Evolutionary conservation across 2,113 vertebrate genomes (phyloP), one percentile per base, ranked within the genome.

Genomic region (Sebastes fasciatus): DNA sequence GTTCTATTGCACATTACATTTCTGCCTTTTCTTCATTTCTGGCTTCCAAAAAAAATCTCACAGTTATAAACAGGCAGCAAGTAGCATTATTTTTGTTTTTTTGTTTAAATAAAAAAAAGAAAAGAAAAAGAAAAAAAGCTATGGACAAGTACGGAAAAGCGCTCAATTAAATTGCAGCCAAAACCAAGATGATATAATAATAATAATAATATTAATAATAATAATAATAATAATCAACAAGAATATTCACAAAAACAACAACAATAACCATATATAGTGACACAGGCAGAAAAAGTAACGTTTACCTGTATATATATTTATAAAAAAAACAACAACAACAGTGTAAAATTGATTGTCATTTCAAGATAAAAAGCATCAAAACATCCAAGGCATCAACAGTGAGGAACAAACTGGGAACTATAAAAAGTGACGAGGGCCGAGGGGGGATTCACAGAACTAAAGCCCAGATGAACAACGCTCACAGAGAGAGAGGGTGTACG

Each of bases 311-410:
- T 88, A 23, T 82, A 79, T 92, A 89, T 78, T 7, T 84, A 54
- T 82, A 34, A 91, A 63, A 87, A 80, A 55, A 63, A 76, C n/a
- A 90, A 77, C 60, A 85, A 60, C 72, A 92, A 90, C 70, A 89
- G 92, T 94, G 93, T 93, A 93, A 95, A 95, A 96, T 89, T 94
- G 95, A 95, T 96, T 96, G 95, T 96, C 95, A 91, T 91, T 89
- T 92, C 82, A 61, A 89, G 88, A 93, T 95, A 93, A 93, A 95
- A 95, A 93, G 86, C 90, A 91, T 89, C 75, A 86, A 87, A 94
- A 94, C 94, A 95, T 92, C 91, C 80, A 95, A 96, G 93, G 94
- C 95, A 94, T 92, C 79, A 83, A 94, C 92, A 88, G 86, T 91
- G 85, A 91, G 74, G 85, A 91, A 80, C 79, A 83, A 71, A 75